A percentile compares a stretch with the other conserved stretches of the same genome.
Conservation (phyloP, 2,113 vertebrate species). For the Tupaia chinensis region DNA sequence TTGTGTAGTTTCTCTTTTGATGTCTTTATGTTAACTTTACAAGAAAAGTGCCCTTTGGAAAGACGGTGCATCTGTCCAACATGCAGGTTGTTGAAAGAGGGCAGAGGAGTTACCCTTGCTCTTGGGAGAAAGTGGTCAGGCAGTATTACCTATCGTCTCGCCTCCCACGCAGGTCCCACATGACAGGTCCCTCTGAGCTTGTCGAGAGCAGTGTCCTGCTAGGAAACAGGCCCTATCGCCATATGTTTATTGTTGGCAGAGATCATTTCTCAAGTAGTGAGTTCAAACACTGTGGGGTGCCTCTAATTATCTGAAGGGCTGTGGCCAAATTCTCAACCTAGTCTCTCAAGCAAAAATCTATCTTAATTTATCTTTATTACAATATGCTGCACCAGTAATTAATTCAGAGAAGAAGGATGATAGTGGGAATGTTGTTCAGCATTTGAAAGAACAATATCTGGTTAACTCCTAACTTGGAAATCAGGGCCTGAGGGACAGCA, state of each 20-base stretch:
- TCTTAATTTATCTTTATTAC: slow-evolving; percentile 40
- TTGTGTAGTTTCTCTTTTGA: neutral
- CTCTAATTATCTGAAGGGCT: slow-evolving; percentile 30
- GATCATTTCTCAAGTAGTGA: neutral
- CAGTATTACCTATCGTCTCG: neutral
- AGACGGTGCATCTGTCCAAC: slow-evolving; percentile 14
- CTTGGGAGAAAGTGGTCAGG: neutral
- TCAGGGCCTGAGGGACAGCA: neutral
- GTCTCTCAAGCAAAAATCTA: neutral
- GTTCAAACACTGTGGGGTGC: neutral
- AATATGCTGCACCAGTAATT: neutral
- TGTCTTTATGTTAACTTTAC: neutral
- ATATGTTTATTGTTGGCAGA: neutral
- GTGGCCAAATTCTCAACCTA: neutral
- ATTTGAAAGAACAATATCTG: neutral
- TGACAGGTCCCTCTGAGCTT: slow-evolving; percentile 5
- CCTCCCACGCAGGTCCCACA: neutral
- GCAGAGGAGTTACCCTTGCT: neutral
- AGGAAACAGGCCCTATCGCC: neutral
- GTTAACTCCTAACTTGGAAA: neutral
- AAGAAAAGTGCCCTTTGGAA: neutral
- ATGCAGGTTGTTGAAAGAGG: neutral
- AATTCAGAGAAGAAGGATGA: neutral
- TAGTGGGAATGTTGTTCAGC: neutral
- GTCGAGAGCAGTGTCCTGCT: slow-evolving; percentile 29